These are phyloP conservation scores for Polydrusus cervinus DNA, from an alignment of 2,888 invertebrate species.

Conservation along the genomic window DNA sequence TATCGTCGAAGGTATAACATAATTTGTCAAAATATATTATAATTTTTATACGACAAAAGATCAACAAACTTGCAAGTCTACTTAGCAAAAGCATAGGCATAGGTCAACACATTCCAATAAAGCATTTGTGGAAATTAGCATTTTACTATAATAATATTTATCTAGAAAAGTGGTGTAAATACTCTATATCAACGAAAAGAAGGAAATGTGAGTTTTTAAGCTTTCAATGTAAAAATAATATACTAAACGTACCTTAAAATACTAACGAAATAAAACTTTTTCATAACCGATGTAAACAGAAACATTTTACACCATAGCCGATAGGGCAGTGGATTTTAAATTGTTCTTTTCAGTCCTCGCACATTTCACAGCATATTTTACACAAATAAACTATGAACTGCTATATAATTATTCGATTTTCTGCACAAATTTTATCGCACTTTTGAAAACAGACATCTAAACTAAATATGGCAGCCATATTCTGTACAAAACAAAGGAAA, in stretches of 20 bases:
- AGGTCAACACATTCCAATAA: slow-evolving; percentile 46
- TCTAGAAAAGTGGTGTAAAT: not conserved
- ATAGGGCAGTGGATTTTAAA: slow-evolving; percentile 69
- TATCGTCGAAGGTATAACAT: not conserved
- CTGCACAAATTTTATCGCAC: slow-evolving; percentile 69
- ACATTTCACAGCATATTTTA: slow-evolving; percentile 69
- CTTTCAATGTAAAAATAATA: not conserved
- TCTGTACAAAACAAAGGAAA: slow-evolving; percentile 86
- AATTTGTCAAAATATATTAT: slow-evolving; percentile 37
- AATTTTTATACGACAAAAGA: slow-evolving; percentile 29
- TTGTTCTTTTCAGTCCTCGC: slow-evolving; percentile 69
- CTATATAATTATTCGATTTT: slow-evolving; percentile 68
- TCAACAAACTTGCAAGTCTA: slow-evolving; percentile 49
- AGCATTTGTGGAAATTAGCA: slow-evolving; percentile 4
- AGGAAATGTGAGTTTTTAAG: not conserved
- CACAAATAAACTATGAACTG: slow-evolving; percentile 66
- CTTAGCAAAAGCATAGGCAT: slow-evolving; percentile 47
- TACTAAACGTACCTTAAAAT: slow-evolving; percentile 72
- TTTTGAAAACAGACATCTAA: slow-evolving; percentile 86
- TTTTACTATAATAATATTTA: not conserved
- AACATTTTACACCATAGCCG: slow-evolving; percentile 74
- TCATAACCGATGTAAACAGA: slow-evolving; percentile 86
- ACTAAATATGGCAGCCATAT: slow-evolving; percentile 91
- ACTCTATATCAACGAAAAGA: not conserved
- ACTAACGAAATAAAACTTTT: slow-evolving; percentile 78